Base-by-base conservation (phyloP, 2,797 vertebrate genomes). In the Anguilla pacifica region DNA sequence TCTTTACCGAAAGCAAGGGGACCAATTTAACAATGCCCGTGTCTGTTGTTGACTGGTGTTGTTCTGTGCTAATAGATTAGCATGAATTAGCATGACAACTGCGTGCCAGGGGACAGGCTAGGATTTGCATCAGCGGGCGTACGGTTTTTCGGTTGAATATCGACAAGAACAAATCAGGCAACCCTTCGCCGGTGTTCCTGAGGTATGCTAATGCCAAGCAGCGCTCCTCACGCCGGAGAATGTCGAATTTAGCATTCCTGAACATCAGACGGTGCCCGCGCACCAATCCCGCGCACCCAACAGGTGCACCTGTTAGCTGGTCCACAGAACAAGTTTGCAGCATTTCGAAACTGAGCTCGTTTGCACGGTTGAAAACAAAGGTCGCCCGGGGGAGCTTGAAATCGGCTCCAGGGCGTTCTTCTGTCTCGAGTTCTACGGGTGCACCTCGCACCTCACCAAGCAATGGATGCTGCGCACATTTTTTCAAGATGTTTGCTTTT, bases 31-130 rank as follows among this genome's bases (percentile, higher is more conserved):
- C 81, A 39, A 49, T n/a, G 25, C 57, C 61, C 57, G 39, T 51
- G 28, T 72, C 51, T 46, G 64, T 46, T 86, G n/a, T 85, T 53
- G 46, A 77, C 17, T 79, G 81, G 83, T 22, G 17, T 22, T 86
- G 72, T 84, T 88, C 46, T 59, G 72, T 86, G 86, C 86, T 35
- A 35, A 83, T 88, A 67, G 84, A 90, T 88, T 82, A 85, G 72
- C 82, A 87, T 86, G 43, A 86, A 87, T 87, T 87, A 86, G 51
- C 85, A 85, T 86, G 84, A 74, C 35, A 83, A 15, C 82, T 72
- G 43, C 46, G 72, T 87, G 53, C 43, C 0, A 6, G 28, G 70
- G 83, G 67, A 90, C 82, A 7, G 11, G 28, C 83, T 31, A 55
- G 64, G 51, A 7, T 86, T 84, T 61, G 19, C 28, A 77, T 86